Evolutionary conservation across 2,888 invertebrate genomes (phyloP).

Genomic region (Glaucopsyche alexis): DNA sequence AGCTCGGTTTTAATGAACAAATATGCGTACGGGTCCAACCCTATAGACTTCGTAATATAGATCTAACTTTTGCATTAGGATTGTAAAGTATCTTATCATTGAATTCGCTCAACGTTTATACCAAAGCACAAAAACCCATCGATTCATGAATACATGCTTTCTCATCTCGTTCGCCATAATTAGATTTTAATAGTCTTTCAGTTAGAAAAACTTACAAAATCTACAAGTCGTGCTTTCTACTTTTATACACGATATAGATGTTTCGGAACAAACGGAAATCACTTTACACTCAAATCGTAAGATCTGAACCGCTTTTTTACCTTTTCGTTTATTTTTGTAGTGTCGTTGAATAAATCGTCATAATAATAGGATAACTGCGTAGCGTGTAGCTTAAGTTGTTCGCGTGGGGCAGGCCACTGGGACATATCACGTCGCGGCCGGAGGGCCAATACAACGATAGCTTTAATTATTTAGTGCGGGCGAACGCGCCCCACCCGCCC

Average conservation of each 20-base stretch:
- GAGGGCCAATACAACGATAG: conserved; percentile 57
- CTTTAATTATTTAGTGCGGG: conserved; percentile 54
- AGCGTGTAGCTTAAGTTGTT: conserved; percentile 27
- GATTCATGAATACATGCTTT: conserved; percentile 70
- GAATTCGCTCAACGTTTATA: conserved; percentile 79
- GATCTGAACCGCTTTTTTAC: conserved; percentile 22
- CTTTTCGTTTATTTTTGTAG: neutral
- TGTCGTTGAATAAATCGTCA: conserved; percentile 19
- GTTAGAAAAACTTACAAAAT: conserved; percentile 73
- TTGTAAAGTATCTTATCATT: conserved; percentile 71
- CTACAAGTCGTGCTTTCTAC: conserved; percentile 58
- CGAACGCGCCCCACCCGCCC: conserved; percentile 28
- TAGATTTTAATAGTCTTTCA: conserved; percentile 79
- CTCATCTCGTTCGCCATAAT: conserved; percentile 61
- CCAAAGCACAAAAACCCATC: conserved; percentile 80
- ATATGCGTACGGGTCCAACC: conserved; percentile 79
- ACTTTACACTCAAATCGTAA: conserved; percentile 4
- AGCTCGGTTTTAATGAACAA: conserved; percentile 65
- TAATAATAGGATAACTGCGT: conserved; percentile 28
- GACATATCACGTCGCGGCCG: conserved; percentile 49
- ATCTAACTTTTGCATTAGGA: conserved; percentile 74
- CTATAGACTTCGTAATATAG: conserved; percentile 75
- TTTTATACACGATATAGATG: conserved; percentile 29
- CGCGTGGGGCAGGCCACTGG: conserved; percentile 21
- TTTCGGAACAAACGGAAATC: conserved; percentile 23